phyloP scores from a whole-genome alignment of 2,797 vertebrate genomes.

The Meda fulgida region DNA sequence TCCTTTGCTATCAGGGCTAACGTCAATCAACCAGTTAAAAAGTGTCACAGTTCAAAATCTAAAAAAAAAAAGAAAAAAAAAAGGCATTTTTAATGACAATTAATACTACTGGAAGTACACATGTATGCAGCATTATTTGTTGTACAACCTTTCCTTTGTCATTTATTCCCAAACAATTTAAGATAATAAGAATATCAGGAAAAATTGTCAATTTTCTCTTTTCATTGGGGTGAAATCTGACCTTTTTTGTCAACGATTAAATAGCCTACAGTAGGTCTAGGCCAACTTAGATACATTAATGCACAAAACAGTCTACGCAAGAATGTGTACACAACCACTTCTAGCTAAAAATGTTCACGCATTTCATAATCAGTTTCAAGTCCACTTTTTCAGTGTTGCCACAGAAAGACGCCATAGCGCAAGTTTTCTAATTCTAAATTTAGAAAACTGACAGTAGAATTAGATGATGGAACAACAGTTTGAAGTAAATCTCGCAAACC shows the following conservation, averaged over 20 bases:
- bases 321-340: background rate
- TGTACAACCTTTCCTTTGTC: background rate
- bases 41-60: conserved; percentile 13
- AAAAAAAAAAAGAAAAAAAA: background rate
- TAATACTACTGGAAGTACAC: background rate
- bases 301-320: background rate
- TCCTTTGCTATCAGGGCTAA: background rate
- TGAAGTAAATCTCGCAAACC: background rate
- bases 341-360: background rate
- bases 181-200: background rate
- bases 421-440: background rate
- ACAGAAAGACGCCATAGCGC: background rate
- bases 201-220: background rate
- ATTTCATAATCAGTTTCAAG: background rate
- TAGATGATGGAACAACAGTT: background rate
- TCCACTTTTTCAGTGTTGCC: background rate
- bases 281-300: background rate
- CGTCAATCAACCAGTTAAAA: background rate
- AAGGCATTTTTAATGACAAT: background rate
- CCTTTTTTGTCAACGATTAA: background rate
- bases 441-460: background rate
- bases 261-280: background rate
- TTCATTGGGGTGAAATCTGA: background rate
- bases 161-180: background rate
- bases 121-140: background rate